Conservation (phyloP, 2,797 vertebrate species). For the Denticeps clupeoides region DNA sequence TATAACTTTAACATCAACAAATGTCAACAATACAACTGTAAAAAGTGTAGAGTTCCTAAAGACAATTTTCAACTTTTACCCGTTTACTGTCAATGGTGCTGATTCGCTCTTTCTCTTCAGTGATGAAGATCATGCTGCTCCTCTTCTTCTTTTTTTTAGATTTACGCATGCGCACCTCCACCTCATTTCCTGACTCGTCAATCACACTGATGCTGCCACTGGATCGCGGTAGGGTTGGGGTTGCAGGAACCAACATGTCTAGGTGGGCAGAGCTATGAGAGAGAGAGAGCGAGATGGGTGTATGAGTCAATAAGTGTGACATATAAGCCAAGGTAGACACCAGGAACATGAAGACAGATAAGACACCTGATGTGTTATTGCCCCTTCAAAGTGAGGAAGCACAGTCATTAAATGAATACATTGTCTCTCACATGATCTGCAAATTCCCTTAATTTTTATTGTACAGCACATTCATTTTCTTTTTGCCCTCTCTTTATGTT, state of each 20-base stretch:
- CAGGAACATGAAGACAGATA: neutral
- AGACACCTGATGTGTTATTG: too few relatives aligned
- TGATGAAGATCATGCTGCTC: slow-evolving; percentile 85
- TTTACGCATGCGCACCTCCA: slow-evolving; percentile 78
- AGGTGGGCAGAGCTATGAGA: slow-evolving; percentile 35
- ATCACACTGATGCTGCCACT: slow-evolving; percentile 50
- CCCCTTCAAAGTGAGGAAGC: too few relatives aligned
- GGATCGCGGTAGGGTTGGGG: slow-evolving; percentile 41
- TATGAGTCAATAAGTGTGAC: neutral
- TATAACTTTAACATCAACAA: too few relatives aligned
- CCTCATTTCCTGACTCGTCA: slow-evolving; percentile 36
- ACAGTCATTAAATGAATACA: too few relatives aligned
- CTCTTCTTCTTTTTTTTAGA: slow-evolving; percentile 86
- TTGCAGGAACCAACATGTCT: slow-evolving; percentile 37
- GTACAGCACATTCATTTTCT: too few relatives aligned
- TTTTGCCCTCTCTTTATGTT: too few relatives aligned
- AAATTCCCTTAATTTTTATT: too few relatives aligned
- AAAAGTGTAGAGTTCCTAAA: too few relatives aligned
- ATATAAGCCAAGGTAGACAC: neutral
- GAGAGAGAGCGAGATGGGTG: neutral
- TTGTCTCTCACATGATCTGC: too few relatives aligned
- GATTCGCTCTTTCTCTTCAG: slow-evolving; percentile 54
- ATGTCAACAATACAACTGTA: too few relatives aligned
- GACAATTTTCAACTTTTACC: slow-evolving; percentile 37
- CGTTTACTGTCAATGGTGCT: slow-evolving; percentile 53